Evolutionary conservation across 2,797 vertebrate species (phyloP).

Genomic region (Scolopax bukidnonensis): DNA sequence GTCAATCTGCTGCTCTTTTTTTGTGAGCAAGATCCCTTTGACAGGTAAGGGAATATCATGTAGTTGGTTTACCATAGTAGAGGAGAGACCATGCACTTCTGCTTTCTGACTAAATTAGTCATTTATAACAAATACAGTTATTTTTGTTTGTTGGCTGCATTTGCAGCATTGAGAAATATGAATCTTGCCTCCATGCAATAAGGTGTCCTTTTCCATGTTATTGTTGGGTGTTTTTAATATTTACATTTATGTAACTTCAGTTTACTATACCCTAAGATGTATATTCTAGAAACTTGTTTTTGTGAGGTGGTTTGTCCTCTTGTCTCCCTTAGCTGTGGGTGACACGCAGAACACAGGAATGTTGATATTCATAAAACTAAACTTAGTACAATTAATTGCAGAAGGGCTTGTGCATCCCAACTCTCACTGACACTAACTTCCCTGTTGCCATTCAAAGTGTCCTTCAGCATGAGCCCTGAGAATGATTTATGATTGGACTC

Average conservation of each 20-base stretch:
- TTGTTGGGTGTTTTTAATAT: not conserved
- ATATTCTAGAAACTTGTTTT: not conserved
- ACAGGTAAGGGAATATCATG: not conserved
- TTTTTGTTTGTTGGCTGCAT: not conserved
- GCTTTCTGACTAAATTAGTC: not conserved
- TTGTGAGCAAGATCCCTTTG: not conserved
- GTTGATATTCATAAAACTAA: not conserved
- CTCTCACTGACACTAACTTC: not conserved
- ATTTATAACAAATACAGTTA: not conserved
- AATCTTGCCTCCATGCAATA: not conserved
- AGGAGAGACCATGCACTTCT: not conserved
- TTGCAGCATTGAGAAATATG: not conserved
- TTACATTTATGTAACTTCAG: not conserved
- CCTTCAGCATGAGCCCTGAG: not conserved
- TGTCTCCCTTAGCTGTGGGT: not conserved
- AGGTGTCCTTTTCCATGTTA: not conserved
- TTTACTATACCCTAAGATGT: not conserved
- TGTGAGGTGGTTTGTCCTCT: not conserved
- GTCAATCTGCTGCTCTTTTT: not conserved
- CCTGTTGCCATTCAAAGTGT: not conserved
- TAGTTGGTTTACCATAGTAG: not conserved
- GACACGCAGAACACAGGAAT: not conserved
- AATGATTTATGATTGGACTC: not conserved
- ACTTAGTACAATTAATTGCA: not conserved
- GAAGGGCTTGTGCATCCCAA: not conserved